Conservation (phyloP, 2,113 vertebrate species). For the Chaetura pelagica region DNA sequence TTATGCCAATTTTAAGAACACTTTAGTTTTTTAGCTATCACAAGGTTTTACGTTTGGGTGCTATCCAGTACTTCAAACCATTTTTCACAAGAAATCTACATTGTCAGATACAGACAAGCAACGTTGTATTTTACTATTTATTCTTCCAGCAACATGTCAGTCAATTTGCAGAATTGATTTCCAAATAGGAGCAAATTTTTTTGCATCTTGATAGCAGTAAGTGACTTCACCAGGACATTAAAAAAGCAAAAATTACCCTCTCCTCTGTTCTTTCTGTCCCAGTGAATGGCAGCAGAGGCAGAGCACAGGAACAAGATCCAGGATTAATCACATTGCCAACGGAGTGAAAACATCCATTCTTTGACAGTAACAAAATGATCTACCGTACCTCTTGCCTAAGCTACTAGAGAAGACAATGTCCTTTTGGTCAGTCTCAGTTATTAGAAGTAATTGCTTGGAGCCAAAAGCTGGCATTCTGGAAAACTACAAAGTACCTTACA, state of each 20-base stretch:
- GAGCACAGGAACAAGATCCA: conserved; percentile 7
- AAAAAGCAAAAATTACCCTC: conserved; percentile 45
- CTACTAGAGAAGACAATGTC: conserved; percentile 58
- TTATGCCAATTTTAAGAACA: conserved; percentile 5
- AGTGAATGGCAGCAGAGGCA: neutral
- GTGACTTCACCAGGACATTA: conserved; percentile 25
- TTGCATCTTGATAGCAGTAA: conserved; percentile 25
- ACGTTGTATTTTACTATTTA: neutral
- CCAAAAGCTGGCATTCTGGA: conserved; percentile 44
- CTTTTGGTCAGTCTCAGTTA: conserved; percentile 72
- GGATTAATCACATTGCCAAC: conserved; percentile 54
- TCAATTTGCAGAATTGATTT: conserved; percentile 73
- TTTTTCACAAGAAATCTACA: conserved; percentile 36
- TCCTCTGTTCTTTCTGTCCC: neutral
- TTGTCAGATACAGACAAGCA: conserved; percentile 37
- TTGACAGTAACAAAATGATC: conserved; percentile 70
- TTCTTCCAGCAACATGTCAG: conserved; percentile 48
- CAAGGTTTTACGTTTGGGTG: conserved; percentile 30
- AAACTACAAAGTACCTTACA: conserved; percentile 33
- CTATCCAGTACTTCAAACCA: conserved; percentile 39
- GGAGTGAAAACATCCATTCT: conserved; percentile 67
- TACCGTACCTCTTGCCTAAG: conserved; percentile 62
- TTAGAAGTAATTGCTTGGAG: conserved; percentile 66
- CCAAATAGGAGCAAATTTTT: conserved; percentile 61
- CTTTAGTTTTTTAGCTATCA: neutral